These are phyloP conservation scores for Ciconia nigra DNA, from an alignment of 2,797 vertebrate species.

Conservation along the genomic window DNA sequence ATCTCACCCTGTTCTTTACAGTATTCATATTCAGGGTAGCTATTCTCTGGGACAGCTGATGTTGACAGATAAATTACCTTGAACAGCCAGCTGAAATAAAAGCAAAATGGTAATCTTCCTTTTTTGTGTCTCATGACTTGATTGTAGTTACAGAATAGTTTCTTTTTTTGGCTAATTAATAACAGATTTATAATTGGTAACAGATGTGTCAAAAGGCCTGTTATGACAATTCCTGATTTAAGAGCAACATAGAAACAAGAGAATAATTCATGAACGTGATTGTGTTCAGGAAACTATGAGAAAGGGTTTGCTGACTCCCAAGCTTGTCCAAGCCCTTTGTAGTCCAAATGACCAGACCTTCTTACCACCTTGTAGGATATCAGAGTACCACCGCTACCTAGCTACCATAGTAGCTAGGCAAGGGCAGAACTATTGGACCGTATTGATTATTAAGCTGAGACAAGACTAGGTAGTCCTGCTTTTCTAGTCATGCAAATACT, in stretches of 20 bases:
- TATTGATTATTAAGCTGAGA: slow-evolving; percentile 79
- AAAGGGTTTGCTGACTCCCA: slow-evolving; percentile 78
- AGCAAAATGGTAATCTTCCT: not conserved
- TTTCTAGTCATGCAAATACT: not conserved
- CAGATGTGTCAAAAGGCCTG: slow-evolving; percentile 6
- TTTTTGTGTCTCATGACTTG: not conserved
- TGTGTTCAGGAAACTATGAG: slow-evolving; percentile 79
- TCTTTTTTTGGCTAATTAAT: not conserved
- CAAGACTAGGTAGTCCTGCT: slow-evolving; percentile 42
- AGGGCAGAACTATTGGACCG: slow-evolving; percentile 71
- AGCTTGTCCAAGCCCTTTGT: slow-evolving; percentile 73
- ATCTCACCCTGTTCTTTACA: not conserved
- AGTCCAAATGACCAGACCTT: slow-evolving; percentile 73
- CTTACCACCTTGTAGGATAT: slow-evolving; percentile 75
- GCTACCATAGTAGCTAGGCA: slow-evolving; percentile 66
- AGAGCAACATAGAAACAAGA: slow-evolving; percentile 77
- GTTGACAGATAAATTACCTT: not conserved
- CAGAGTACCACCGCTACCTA: slow-evolving; percentile 75
- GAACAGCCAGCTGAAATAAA: not conserved
- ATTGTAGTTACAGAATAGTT: not conserved
- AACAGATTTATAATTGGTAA: not conserved
- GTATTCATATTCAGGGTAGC: not conserved
- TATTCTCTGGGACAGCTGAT: not conserved
- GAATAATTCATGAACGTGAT: slow-evolving; percentile 76
- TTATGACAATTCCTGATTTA: not conserved